phyloP scores from a whole-genome alignment of 2,797 vertebrate species.

The Trematomus bernacchii region DNA sequence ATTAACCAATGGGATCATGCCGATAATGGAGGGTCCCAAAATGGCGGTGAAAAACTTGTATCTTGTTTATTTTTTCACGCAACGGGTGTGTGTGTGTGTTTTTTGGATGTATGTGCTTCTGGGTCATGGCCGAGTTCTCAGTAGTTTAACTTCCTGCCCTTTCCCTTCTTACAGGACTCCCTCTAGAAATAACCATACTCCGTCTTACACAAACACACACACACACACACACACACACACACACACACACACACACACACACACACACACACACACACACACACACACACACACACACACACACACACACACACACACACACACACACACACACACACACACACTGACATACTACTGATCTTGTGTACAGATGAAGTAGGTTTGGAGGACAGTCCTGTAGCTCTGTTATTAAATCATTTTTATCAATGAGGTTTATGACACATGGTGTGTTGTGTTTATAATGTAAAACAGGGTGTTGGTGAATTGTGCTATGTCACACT shows the following conservation, averaged over 20 bases:
- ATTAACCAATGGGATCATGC: too few relatives aligned
- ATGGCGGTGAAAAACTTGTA: too few relatives aligned
- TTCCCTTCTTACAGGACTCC: conserved; percentile 53
- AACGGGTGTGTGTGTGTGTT: conserved; percentile 13
- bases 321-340: background rate
- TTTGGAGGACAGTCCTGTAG: conserved; percentile 24
- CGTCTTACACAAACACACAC: background rate
- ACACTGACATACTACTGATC: conserved; percentile 22
- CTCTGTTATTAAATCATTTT: conserved; percentile 36
- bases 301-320: background rate
- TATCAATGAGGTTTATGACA: conserved; percentile 39
- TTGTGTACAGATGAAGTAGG: conserved; percentile 25
- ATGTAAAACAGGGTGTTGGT: background rate
- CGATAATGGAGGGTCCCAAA: too few relatives aligned
- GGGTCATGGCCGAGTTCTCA: conserved; percentile 21
- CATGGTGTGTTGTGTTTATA: conserved; percentile 2
- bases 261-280: background rate
- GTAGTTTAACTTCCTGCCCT: conserved; percentile 56
- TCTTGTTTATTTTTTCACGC: too few relatives aligned
- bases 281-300: background rate
- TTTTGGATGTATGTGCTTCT: conserved; percentile 33
- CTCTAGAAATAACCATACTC: conserved; percentile 29
- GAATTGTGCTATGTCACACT: conserved; percentile 19
- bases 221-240: conserved; percentile 5
- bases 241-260: background rate